These are phyloP conservation scores for Cheirogaleus major DNA, from an alignment of 2,797 vertebrate species.

Conservation along the genomic window DNA sequence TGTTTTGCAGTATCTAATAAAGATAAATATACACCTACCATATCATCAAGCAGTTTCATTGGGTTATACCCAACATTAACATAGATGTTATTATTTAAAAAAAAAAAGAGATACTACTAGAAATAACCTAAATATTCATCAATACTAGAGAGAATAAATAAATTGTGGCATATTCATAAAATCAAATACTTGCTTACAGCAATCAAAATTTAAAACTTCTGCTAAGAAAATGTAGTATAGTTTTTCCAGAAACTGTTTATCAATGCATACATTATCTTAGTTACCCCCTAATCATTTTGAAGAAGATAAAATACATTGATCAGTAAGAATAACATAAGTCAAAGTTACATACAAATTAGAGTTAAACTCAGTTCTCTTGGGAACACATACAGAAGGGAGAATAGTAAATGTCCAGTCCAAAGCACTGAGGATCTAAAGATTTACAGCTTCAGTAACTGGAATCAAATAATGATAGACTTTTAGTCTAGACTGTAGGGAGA, in stretches of 20 bases:
- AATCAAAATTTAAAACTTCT: background rate
- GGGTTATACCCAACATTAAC: background rate
- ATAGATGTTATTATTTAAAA: background rate
- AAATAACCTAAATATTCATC: background rate
- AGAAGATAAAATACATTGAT: constrained; percentile 11
- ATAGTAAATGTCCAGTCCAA: background rate
- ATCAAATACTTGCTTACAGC: background rate
- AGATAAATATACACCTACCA: background rate
- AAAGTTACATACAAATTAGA: background rate
- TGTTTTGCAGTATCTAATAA: background rate
- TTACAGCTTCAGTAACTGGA: background rate
- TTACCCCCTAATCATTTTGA: background rate
- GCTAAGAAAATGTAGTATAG: background rate
- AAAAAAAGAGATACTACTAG: background rate
- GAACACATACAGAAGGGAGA: background rate
- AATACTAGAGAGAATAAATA: background rate
- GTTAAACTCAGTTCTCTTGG: background rate
- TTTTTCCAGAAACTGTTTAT: background rate
- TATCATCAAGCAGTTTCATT: background rate
- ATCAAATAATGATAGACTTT: background rate
- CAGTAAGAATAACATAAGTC: background rate
- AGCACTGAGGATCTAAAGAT: background rate
- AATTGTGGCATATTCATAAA: background rate
- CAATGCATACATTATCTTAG: background rate
- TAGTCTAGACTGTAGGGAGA: background rate